Conservation (phyloP, 2,113 vertebrate species). For the Sylvicapra grimmia region DNA sequence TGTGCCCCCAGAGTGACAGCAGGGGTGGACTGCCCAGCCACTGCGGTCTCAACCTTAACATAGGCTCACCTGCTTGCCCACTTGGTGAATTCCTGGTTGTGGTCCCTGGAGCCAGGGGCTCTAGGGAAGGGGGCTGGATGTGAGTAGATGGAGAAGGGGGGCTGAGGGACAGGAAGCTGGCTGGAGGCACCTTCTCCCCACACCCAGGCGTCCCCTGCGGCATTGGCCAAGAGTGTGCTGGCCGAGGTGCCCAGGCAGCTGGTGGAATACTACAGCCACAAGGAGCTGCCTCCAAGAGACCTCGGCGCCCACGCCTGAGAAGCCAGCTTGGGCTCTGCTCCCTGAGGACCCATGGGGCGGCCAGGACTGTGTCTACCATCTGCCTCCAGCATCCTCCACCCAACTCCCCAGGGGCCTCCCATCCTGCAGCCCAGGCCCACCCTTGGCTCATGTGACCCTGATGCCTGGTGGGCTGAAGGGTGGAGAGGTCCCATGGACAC, state of each 20-base stretch:
- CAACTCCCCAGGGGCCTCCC: background rate
- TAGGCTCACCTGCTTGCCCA: background rate
- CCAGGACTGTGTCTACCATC: background rate
- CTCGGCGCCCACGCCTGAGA: slow-evolving; percentile 69
- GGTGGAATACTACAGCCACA: slow-evolving; percentile 95
- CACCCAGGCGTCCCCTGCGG: slow-evolving; percentile 88
- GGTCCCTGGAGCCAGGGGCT: background rate
- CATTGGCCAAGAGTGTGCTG: slow-evolving; percentile 92
- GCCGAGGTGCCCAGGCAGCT: slow-evolving; percentile 95
- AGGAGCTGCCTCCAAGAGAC: slow-evolving; percentile 85
- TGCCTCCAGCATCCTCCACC: background rate
- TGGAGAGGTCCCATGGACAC: background rate
- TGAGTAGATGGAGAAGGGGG: background rate
- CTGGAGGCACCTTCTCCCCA: background rate
- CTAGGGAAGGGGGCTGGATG: background rate
- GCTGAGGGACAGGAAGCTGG: fast-evolving
- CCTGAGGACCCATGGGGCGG: slow-evolving; percentile 56
- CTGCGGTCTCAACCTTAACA: background rate
- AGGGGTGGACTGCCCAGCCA: background rate
- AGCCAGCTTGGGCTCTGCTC: slow-evolving; percentile 79
- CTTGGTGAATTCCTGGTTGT: background rate
- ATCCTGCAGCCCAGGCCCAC: background rate
- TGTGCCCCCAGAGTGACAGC: background rate
- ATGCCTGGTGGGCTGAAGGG: background rate
- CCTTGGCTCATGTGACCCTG: background rate